phyloP scores from a whole-genome alignment of 2,797 vertebrate species.

The Tympanoctomys barrerae region DNA sequence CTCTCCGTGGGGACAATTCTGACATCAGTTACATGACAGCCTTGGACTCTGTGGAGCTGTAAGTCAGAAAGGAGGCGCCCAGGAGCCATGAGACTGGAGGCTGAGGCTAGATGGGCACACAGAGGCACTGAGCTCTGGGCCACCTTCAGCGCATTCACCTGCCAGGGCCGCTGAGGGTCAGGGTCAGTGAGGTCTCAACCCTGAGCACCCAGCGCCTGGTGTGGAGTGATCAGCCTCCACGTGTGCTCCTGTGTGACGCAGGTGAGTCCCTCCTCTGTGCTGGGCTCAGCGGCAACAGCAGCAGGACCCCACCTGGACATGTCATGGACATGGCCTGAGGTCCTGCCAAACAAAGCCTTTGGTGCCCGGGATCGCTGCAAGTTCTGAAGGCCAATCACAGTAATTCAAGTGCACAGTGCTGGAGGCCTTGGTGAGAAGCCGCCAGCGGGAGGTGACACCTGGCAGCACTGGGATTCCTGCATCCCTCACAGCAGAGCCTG shows the following conservation, averaged over 20 bases:
- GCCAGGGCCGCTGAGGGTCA: not conserved
- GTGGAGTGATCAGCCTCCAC: not conserved
- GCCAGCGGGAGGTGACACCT: not conserved
- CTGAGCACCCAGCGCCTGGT: not conserved
- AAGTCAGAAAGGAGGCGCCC: not conserved
- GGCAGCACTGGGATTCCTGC: not conserved
- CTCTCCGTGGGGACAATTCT: not conserved
- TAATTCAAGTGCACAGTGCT: not conserved
- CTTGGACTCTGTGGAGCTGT: not conserved
- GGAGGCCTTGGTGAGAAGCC: not conserved
- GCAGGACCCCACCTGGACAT: not conserved
- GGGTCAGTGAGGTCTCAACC: not conserved
- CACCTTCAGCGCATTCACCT: not conserved
- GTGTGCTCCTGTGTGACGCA: not conserved
- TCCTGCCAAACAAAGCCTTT: not conserved
- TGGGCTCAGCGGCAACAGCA: not conserved
- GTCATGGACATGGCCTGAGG: not conserved
- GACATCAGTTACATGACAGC: not conserved
- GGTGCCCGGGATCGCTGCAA: not conserved
- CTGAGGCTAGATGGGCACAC: not conserved
- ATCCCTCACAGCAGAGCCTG: not conserved
- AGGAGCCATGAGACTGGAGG: not conserved
- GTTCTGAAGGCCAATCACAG: not conserved
- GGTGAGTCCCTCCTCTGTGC: not conserved
- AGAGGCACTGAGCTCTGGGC: not conserved